Evolutionary conservation across 2,113 vertebrate genomes (phyloP).

Genomic region (Xyrauchen texanus): DNA sequence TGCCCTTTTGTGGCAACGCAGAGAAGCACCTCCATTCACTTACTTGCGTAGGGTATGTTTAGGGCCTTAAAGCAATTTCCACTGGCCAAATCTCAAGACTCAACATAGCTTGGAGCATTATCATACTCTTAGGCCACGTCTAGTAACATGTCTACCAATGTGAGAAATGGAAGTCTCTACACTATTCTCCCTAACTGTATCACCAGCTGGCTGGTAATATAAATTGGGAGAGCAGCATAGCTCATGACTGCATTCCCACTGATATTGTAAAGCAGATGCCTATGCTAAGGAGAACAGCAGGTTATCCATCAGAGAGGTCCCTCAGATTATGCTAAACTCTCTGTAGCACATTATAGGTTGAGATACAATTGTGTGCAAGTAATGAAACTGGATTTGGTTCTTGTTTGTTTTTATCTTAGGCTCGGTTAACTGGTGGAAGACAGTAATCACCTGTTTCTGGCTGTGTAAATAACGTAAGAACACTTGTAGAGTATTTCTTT

Average conservation of each 20-base stretch:
- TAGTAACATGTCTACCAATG: conserved; percentile 21
- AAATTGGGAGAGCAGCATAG: conserved; percentile 22
- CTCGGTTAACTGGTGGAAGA: conserved; percentile 8
- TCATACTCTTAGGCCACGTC: not conserved
- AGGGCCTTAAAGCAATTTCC: no score
- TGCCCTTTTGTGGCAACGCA: no score
- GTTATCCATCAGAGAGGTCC: conserved; percentile 35
- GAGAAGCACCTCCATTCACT: no score
- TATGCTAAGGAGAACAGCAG: conserved; percentile 50
- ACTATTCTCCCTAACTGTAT: conserved; percentile 41
- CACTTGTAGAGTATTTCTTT: not conserved
- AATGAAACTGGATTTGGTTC: conserved; percentile 39
- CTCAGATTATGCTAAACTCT: conserved; percentile 40
- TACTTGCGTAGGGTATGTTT: no score
- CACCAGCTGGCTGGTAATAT: conserved; percentile 51
- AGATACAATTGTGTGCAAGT: conserved; percentile 27
- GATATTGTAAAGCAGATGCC: conserved; percentile 48
- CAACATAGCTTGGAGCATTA: not conserved
- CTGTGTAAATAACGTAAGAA: conserved; percentile 10
- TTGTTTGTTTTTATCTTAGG: conserved; percentile 14
- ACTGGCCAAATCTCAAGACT: no score
- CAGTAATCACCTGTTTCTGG: conserved; percentile 22
- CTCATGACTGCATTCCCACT: conserved; percentile 38
- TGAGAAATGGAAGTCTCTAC: conserved; percentile 5
- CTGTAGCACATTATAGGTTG: conserved; percentile 35